Evolutionary conservation across 2,113 vertebrate genomes (phyloP).

Genomic region (Pelobates fuscus): DNA sequence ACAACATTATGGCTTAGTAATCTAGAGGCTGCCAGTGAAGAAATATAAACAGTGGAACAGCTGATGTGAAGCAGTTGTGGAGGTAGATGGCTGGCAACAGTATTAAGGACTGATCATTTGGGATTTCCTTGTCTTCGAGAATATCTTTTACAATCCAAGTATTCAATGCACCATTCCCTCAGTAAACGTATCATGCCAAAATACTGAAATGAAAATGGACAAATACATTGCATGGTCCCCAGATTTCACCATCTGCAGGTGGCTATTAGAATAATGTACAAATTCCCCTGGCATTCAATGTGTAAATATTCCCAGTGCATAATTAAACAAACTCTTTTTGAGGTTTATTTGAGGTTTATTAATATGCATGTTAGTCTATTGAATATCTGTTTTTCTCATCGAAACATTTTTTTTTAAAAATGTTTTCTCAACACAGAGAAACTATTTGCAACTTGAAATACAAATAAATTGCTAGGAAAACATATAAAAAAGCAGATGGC

Average conservation of each 20-base stretch:
- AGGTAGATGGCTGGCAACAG: too few species aligned
- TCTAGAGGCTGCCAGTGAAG: too few species aligned
- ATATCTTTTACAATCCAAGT: too few species aligned
- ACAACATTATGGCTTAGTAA: too few species aligned
- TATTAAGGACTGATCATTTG: too few species aligned
- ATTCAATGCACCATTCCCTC: too few species aligned
- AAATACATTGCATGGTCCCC: too few species aligned
- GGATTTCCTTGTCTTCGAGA: too few species aligned
- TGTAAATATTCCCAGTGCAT: not conserved
- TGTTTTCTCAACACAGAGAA: not conserved
- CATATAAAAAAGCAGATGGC: not conserved
- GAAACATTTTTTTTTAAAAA: not conserved
- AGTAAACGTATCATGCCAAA: too few species aligned
- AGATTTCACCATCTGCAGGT: not conserved
- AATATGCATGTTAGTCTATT: not conserved
- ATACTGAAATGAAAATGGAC: too few species aligned
- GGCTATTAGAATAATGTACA: not conserved
- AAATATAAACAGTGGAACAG: too few species aligned
- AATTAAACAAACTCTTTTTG: not conserved
- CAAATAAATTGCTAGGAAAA: not conserved
- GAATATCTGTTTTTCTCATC: not conserved
- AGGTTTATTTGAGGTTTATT: not conserved
- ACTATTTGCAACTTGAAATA: not conserved
- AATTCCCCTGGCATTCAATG: not conserved
- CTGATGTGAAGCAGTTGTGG: too few species aligned